These are phyloP conservation scores for Lottia scabra DNA, from an alignment of 2,888 invertebrate genomes.

Conservation along the genomic window DNA sequence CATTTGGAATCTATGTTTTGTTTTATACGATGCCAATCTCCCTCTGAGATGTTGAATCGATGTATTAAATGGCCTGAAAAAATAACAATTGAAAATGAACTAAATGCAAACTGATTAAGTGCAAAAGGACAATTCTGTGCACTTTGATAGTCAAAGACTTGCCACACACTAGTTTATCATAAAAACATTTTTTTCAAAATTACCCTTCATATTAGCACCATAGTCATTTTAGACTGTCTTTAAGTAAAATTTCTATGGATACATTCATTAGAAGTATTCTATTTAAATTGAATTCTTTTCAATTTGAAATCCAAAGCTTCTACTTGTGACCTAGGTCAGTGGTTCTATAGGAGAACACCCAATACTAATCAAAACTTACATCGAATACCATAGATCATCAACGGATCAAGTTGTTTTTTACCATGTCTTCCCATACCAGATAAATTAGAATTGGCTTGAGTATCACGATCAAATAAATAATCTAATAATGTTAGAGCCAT, in stretches of 20 bases:
- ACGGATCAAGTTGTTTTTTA: slow-evolving; percentile 72
- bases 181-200: neutral
- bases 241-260: too few relatives aligned
- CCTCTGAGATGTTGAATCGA: slow-evolving; percentile 71
- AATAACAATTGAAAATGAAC: neutral
- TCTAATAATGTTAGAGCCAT: slow-evolving; percentile 73
- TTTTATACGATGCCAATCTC: slow-evolving; percentile 73
- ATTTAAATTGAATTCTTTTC: too few relatives aligned
- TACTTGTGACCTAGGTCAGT: too few relatives aligned
- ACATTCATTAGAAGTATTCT: too few relatives aligned
- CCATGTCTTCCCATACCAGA: slow-evolving; percentile 73
- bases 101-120: neutral
- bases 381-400: slow-evolving; percentile 70
- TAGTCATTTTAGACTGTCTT: too few relatives aligned
- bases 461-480: slow-evolving; percentile 72
- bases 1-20: slow-evolving; percentile 74
- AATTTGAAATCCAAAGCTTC: too few relatives aligned
- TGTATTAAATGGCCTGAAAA: slow-evolving; percentile 70
- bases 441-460: slow-evolving; percentile 72
- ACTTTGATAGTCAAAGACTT: too few relatives aligned
- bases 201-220: too few relatives aligned
- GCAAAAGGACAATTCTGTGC: too few relatives aligned
- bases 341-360: too few relatives aligned
- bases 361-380: slow-evolving; percentile 56
- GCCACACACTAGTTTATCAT: too few relatives aligned